Percentiles rank a stretch among this genome's conserved stretches.
These are phyloP conservation scores for Hymenopus coronatus DNA, from an alignment of 2,888 invertebrate genomes.

Conservation along the genomic window DNA sequence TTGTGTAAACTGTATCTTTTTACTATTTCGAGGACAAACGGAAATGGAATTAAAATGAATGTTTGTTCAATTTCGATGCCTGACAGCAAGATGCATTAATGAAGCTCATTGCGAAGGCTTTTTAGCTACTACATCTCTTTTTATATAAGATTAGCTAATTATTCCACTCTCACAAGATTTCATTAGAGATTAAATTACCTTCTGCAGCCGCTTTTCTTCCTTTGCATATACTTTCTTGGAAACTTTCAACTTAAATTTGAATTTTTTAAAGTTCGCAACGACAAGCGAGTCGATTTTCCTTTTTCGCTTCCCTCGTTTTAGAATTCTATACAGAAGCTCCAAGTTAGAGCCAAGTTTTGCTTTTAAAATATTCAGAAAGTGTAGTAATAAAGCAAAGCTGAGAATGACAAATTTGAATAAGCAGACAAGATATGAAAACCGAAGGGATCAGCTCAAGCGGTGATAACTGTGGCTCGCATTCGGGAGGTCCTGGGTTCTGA, in stretches of 20 bases:
- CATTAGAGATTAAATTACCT: neutral
- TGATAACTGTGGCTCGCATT: too few species aligned
- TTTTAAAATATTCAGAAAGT: too few species aligned
- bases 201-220: neutral
- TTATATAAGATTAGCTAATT: neutral
- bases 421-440: too few species aligned
- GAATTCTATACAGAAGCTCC: too few species aligned
- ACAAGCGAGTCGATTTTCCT: too few species aligned
- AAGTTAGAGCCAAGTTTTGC: too few species aligned
- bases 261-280: too few species aligned
- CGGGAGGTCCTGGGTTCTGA: too few species aligned
- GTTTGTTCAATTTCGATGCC: neutral
- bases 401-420: too few species aligned
- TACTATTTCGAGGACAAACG: neutral
- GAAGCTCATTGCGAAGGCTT: neutral
- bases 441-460: too few species aligned
- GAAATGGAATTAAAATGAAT: neutral
- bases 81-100: neutral
- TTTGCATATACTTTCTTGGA: neutral
- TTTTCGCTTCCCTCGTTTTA: too few species aligned
- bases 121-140: neutral
- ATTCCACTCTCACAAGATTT: neutral
- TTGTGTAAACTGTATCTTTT: neutral
- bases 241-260: neutral
- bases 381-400: too few species aligned